These are phyloP conservation scores for Monopterus albus DNA, from an alignment of 2,113 vertebrate species.

Conservation along the genomic window DNA sequence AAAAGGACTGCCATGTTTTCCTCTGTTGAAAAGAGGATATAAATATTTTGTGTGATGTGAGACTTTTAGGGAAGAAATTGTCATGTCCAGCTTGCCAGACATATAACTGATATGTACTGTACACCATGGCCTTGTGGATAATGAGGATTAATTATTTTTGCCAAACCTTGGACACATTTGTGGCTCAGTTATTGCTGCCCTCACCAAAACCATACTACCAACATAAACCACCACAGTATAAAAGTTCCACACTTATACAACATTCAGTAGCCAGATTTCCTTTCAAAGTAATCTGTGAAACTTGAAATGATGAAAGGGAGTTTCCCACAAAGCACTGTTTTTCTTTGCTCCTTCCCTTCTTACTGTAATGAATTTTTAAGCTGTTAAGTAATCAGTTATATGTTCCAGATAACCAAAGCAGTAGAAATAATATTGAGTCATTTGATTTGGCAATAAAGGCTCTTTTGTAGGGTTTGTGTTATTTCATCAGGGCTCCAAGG, in stretches of 20 bases:
- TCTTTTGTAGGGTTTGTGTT: conserved; percentile 37
- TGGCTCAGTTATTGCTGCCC: neutral
- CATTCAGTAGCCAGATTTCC: neutral
- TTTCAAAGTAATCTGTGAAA: neutral
- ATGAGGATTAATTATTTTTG: conserved; percentile 14
- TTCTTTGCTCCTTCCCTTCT: neutral
- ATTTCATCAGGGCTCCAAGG: conserved; percentile 48
- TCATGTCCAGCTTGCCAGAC: neutral
- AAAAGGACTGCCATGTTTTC: conserved; percentile 34
- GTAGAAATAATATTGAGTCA: conserved; percentile 45
- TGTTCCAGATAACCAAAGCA: conserved; percentile 17
- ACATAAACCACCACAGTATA: neutral
- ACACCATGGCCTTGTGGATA: neutral
- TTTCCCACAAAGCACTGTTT: neutral
- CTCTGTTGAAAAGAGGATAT: conserved; percentile 24
- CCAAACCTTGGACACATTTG: neutral
- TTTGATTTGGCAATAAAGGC: conserved; percentile 57
- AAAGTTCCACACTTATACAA: neutral
- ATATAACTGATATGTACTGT: neutral
- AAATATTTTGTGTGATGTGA: conserved; percentile 31
- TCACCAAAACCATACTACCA: neutral
- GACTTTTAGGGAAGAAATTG: conserved; percentile 4
- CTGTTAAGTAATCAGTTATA: neutral
- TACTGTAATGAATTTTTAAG: neutral
- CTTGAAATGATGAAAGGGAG: neutral